Base-by-base conservation (phyloP, 1,140 invertebrate species). In the Penaeus chinensis region DNA sequence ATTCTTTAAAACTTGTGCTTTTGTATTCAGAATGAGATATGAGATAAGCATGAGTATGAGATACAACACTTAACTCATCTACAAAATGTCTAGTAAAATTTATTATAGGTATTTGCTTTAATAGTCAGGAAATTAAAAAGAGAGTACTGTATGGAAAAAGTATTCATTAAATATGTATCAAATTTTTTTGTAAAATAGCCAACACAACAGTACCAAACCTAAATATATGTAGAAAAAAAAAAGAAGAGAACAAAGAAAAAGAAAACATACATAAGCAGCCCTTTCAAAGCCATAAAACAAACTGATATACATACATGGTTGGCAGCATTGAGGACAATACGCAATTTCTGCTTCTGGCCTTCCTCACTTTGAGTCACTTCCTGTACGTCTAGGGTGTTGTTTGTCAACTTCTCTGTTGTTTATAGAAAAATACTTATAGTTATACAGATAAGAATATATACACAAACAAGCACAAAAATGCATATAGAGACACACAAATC, bases 281-380 rank as follows among this genome's bases (percentile, higher is more conserved):
- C 76, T 20, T 19, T 24, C 24, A 24, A 71, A 13, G 20, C 74
- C 19, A 10, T 16, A 13, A 77, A 77, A 77, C 19, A 91, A 89
- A 8, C 20, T 10, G 22, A 22, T 27, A 5, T 87, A 89, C 87
- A 81, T 60, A 96, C 95, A 90, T 95, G 95, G 93, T 98, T 98
- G 1, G 97, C 95, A 54, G 96, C 95, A 88, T 95, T 95, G 32
- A 99, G 92, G 65, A 99, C 97, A 78, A 98, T 95, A 84, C 95
- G 94, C 20, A 99, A 93, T 92, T 99, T 99, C 91, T 99, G 97
- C 90, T 97, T 95, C 92, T 99, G 99, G 0, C 98, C 98, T 93
- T 99, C 98, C 93, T 99, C 98, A 22, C 97, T 99, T 92, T 99
- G 98, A 3, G 98, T 99, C 3, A 99, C 98, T 94, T 99, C 99